A percentile compares a stretch with the other conserved stretches of the same genome.
Evolutionary conservation across 2,113 vertebrate species (phyloP).

Genomic region (Cyprinus carpio): DNA sequence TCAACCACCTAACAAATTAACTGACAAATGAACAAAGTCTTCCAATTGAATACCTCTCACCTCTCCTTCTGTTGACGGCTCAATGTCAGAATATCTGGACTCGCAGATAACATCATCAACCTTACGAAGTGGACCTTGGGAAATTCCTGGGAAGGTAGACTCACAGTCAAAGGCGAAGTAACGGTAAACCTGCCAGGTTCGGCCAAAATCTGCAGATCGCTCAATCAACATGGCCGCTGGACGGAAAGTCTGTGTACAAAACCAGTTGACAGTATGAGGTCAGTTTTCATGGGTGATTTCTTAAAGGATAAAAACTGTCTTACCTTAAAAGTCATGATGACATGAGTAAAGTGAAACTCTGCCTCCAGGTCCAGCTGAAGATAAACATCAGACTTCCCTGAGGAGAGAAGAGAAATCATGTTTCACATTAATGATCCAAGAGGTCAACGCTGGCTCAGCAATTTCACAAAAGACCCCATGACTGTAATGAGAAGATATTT

Average conservation of each 20-base stretch:
- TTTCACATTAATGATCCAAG: neutral
- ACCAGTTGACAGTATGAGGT: too few relatives aligned
- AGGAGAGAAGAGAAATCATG: constrained; percentile 25
- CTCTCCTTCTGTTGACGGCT: constrained; percentile 96
- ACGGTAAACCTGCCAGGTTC: constrained; percentile 87
- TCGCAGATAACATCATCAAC: constrained; percentile 91
- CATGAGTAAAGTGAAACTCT: constrained; percentile 85
- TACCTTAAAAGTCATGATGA: constrained; percentile 87
- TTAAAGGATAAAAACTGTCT: neutral
- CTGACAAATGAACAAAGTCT: neutral
- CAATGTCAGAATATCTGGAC: constrained; percentile 95
- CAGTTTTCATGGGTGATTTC: neutral
- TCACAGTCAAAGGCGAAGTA: constrained; percentile 87
- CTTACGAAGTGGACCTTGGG: constrained; percentile 74
- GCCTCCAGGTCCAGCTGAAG: constrained; percentile 82
- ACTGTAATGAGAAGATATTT: too few relatives aligned
- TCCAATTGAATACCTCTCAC: constrained; percentile 70
- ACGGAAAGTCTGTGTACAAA: constrained; percentile 82
- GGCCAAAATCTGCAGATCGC: constrained; percentile 84
- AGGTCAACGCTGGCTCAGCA: too few relatives aligned
- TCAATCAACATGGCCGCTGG: constrained; percentile 87
- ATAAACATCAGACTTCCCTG: constrained; percentile 77
- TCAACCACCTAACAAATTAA: neutral
- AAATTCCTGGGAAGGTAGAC: constrained; percentile 76
- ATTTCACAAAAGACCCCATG: too few relatives aligned